Evolutionary conservation across 2,797 vertebrate species (phyloP).

Genomic region (Tympanoctomys barrerae): DNA sequence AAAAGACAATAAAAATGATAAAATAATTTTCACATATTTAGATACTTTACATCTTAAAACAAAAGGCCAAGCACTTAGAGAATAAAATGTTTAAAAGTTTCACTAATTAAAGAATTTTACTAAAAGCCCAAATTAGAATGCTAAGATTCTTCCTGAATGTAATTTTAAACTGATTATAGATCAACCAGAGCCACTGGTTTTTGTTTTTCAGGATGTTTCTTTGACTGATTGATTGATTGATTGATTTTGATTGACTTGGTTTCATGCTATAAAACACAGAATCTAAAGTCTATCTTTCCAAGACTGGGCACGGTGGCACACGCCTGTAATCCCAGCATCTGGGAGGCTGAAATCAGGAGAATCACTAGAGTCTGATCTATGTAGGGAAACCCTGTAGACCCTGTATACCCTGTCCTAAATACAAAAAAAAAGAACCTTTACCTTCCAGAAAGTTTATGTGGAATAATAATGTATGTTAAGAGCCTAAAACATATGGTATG

Average conservation of each 20-base stretch:
- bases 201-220: neutral
- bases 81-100: constrained; percentile 46
- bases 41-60: neutral
- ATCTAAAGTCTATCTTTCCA: constrained; percentile 34
- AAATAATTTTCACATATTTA: neutral
- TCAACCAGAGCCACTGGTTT: neutral
- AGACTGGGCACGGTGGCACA: too few species aligned
- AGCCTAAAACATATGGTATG: neutral
- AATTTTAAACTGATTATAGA: neutral
- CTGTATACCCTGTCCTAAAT: too few species aligned
- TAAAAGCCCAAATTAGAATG: constrained; percentile 14
- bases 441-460: constrained; percentile 5
- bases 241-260: neutral
- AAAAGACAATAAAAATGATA: constrained; percentile 36
- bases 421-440: neutral
- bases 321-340: too few species aligned
- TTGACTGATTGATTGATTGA: neutral
- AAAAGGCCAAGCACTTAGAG: constrained; percentile 13
- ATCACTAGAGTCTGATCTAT: too few species aligned
- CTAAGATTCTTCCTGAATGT: neutral
- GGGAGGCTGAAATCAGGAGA: too few species aligned
- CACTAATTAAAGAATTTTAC: constrained; percentile 10
- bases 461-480: neutral
- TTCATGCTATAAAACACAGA: constrained; percentile 35
- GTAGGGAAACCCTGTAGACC: too few species aligned